Evolutionary conservation across 1,140 invertebrate genomes (phyloP).

Genomic region (Thaumatotibia leucotreta): DNA sequence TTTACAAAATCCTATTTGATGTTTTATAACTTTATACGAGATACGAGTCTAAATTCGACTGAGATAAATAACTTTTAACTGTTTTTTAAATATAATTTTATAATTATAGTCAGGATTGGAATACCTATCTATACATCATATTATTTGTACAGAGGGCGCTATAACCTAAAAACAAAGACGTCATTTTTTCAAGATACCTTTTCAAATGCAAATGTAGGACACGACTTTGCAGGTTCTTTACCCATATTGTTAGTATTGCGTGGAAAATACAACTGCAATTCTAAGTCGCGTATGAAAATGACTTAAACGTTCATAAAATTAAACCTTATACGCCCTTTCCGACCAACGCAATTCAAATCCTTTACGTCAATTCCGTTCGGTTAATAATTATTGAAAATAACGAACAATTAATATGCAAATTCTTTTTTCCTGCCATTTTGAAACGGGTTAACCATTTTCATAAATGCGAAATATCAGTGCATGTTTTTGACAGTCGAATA

Average conservation of each 20-base stretch:
- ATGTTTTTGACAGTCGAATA: neutral
- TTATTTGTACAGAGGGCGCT: neutral
- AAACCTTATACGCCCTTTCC: neutral
- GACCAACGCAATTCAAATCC: neutral
- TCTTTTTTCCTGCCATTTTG: neutral
- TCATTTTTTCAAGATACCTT: neutral
- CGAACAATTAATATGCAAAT: neutral
- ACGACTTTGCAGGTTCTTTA: slow-evolving; percentile 8
- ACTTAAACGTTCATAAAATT: neutral
- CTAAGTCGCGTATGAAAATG: neutral
- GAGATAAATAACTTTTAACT: no score
- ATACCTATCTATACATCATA: neutral
- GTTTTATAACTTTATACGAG: no score
- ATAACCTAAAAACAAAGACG: neutral
- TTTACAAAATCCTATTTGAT: no score
- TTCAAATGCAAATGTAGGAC: slow-evolving; percentile 12
- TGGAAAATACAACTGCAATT: neutral
- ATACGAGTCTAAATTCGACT: no score
- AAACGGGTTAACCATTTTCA: neutral
- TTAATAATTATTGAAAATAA: neutral
- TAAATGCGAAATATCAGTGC: neutral
- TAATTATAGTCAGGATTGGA: neutral
- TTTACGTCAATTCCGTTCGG: neutral
- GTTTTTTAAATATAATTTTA: neutral
- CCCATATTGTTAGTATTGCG: slow-evolving; percentile 3